Evolutionary conservation across 2,113 vertebrate genomes (phyloP).

Genomic region (Microtus pennsylvanicus): DNA sequence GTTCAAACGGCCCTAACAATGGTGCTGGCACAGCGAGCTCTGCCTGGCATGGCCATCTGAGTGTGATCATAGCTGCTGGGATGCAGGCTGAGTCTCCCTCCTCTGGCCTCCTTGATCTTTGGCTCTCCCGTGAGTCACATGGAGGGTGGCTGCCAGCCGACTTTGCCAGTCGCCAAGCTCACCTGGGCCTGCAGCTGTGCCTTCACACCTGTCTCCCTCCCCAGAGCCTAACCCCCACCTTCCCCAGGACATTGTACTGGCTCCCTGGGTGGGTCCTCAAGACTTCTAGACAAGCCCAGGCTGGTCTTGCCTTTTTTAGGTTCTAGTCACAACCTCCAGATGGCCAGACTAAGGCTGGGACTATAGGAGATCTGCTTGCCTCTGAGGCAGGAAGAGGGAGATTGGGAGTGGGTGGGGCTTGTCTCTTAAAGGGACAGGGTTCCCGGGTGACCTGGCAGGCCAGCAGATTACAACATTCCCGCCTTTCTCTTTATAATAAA

Average conservation of each 20-base stretch:
- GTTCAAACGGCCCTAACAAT: neutral
- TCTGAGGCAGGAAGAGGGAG: too few relatives aligned
- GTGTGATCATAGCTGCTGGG: rapidly evolving
- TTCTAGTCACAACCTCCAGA: neutral
- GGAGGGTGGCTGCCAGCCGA: neutral
- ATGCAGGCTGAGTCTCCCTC: rapidly evolving
- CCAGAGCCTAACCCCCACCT: neutral
- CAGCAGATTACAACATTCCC: too few relatives aligned
- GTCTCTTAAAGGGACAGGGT: too few relatives aligned
- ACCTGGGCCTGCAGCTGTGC: neutral
- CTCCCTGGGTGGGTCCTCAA: neutral
- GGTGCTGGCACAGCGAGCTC: rapidly evolving
- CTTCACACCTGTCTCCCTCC: neutral
- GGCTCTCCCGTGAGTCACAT: neutral
- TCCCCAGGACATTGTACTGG: neutral
- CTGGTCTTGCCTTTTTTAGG: neutral
- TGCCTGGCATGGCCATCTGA: neutral
- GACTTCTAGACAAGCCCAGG: neutral
- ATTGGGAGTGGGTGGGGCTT: too few relatives aligned
- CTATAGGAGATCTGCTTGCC: too few relatives aligned
- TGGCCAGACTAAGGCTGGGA: neutral
- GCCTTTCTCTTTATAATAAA: too few relatives aligned
- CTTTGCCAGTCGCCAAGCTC: neutral
- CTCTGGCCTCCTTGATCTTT: neutral
- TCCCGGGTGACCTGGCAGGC: too few relatives aligned